phyloP scores from a whole-genome alignment of 2,113 vertebrate species.

The Cynoglossus semilaevis region DNA sequence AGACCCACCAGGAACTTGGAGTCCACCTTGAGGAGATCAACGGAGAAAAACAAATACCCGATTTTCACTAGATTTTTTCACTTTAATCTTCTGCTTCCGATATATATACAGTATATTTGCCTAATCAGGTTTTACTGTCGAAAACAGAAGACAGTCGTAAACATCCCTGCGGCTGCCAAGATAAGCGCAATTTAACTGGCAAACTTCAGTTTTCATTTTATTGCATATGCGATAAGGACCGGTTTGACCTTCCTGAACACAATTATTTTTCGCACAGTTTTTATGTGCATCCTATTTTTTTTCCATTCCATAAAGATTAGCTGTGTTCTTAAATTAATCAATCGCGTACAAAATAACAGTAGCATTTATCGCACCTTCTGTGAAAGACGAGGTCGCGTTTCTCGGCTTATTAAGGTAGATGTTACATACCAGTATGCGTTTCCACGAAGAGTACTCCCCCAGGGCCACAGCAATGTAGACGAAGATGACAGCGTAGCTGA shows the following conservation, averaged over 20 bases:
- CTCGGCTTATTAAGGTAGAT: too few species aligned
- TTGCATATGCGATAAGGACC: slow-evolving; percentile 24
- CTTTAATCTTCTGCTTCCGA: neutral
- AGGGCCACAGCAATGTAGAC: slow-evolving; percentile 88
- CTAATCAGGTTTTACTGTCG: slow-evolving; percentile 8
- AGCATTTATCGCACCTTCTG: too few species aligned
- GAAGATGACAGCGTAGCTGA: slow-evolving; percentile 90
- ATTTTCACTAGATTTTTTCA: neutral
- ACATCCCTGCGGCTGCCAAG: slow-evolving; percentile 6
- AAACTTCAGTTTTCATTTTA: slow-evolving; percentile 22
- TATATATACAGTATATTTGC: too few species aligned
- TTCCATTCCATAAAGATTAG: too few species aligned
- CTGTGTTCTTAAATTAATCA: too few species aligned
- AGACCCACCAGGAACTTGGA: slow-evolving; percentile 88
- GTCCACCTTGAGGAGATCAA: slow-evolving; percentile 79
- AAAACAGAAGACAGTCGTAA: slow-evolving; percentile 8
- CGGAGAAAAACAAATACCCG: slow-evolving; percentile 22
- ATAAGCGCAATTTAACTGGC: slow-evolving; percentile 25
- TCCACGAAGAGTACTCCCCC: slow-evolving; percentile 83
- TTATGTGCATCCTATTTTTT: neutral
- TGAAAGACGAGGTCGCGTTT: too few species aligned
- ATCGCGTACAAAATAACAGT: too few species aligned
- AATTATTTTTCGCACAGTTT: neutral
- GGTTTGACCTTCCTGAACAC: neutral
- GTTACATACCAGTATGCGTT: slow-evolving; percentile 78